Base-by-base conservation (phyloP, 1,140 invertebrate species). In the Cyphomyrmex costatus region DNA sequence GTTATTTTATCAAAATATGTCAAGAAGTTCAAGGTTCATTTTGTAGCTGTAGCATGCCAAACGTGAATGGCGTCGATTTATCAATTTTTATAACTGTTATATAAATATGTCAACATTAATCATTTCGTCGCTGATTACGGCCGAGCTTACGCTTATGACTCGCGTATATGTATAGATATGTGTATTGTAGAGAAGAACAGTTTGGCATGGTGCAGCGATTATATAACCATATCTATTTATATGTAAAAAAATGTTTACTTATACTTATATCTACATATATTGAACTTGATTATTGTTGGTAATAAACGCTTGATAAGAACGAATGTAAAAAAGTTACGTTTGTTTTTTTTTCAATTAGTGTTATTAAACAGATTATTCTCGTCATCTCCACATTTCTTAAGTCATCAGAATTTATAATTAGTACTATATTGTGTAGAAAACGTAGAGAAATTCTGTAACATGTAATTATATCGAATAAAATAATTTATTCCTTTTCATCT, bases 231-330 rank as follows among this genome's bases (percentile, higher is more conserved):
- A 7, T 36, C 6, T n/a, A 46, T 78, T 42, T 56, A 24, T 77
- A 77, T 49, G 33, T 60, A 53, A 24, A 84, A 63, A 84, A 21
- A 68, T 85, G 12, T 85, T 88, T 78, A 73, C 58, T 85, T 77
- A 65, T 53, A 60, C 27, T 88, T 77, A 58, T 21, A 60, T n/a
- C n/a, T 36, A 27, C 21, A 16, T 60, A 33, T 21, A 46, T 19
- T 27, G 63, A 24, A 58, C 56, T 71, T 24, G 24, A 88, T 76
- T 63, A 86, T 61, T 71, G 68, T 74, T 53, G 30, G 51, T 60
- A 60, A 58, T 4, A 36, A 60, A 42, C 33, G 21, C 7, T 76
- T 42, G 74, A 63, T 61, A 68, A 36, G 21, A 46, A 10, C 12
- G 21, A 16, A 36, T 61, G n/a, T 36, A 58, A 33, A 30, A 74